Conservation (phyloP, 2,888 invertebrate species). For the Campopleginae sp. region DNA sequence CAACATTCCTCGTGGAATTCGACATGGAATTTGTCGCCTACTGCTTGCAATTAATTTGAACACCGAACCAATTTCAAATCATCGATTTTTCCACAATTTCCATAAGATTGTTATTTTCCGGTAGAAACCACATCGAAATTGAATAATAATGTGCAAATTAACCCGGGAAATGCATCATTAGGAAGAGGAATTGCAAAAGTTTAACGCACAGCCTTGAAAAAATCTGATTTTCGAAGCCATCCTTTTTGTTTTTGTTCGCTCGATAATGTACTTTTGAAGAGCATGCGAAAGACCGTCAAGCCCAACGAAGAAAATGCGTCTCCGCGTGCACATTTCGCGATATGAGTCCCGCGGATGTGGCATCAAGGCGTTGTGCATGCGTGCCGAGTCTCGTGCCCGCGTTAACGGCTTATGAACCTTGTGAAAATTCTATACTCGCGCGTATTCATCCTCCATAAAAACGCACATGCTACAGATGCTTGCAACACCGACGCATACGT, state of each 20-base stretch:
- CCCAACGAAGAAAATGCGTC: conserved; percentile 59
- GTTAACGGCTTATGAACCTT: conserved; percentile 55
- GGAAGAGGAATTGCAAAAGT: neutral
- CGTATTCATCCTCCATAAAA: conserved; percentile 51
- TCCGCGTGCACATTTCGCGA: conserved; percentile 33
- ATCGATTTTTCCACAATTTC: no score
- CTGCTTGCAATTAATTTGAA: neutral
- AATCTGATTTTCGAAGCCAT: neutral
- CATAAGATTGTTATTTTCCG: no score
- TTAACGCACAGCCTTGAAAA: neutral
- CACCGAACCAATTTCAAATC: neutral
- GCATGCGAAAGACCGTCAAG: conserved; percentile 49
- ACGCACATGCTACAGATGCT: neutral
- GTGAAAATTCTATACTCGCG: conserved; percentile 54
- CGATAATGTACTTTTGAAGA: neutral
- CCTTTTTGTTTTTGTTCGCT: neutral
- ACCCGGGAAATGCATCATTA: neutral
- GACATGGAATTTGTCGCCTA: no score
- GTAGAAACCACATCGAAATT: no score
- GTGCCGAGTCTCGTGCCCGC: conserved; percentile 65
- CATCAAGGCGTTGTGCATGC: conserved; percentile 65
- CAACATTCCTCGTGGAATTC: neutral
- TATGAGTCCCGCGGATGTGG: conserved; percentile 58
- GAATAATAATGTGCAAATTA: neutral
- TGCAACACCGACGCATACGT: conserved; percentile 11